Evolutionary conservation across 2,113 vertebrate species (phyloP).

Genomic region (Suncus etruscus): DNA sequence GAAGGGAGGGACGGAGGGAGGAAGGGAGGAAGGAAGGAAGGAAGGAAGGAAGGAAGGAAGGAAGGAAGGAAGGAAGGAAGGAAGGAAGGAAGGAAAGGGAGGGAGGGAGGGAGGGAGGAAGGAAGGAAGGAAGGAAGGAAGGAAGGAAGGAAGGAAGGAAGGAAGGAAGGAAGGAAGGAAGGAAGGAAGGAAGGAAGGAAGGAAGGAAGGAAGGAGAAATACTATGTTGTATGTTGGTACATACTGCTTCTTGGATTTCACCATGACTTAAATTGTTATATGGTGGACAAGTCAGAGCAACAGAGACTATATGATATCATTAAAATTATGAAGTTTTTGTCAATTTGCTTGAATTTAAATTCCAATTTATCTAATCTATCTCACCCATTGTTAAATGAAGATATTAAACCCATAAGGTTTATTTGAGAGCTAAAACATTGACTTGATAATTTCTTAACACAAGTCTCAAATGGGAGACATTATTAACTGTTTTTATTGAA

Average conservation of each 20-base stretch:
- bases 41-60: too few species aligned
- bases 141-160: too few species aligned
- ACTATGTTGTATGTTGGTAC: not conserved
- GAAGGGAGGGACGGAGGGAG: too few species aligned
- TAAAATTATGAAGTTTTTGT: slow-evolving; percentile 4
- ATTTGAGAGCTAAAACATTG: slow-evolving; percentile 7
- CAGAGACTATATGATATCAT: not conserved
- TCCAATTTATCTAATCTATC: not conserved
- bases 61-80: too few species aligned
- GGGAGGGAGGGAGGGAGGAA: too few species aligned
- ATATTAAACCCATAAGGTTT: not conserved
- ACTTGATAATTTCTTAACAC: slow-evolving; percentile 30
- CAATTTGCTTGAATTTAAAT: not conserved
- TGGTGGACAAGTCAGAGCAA: not conserved
- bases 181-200: too few species aligned
- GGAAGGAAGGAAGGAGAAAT: too few species aligned
- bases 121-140: too few species aligned
- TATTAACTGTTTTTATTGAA: not conserved
- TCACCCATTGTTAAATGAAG: slow-evolving; percentile 32
- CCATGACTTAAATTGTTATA: not conserved
- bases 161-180: too few species aligned
- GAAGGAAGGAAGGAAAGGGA: too few species aligned
- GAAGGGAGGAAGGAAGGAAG: too few species aligned
- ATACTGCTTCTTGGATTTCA: not conserved
- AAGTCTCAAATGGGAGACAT: slow-evolving; percentile 16